Evolutionary conservation across 2,888 invertebrate species (phyloP).

Genomic region (Drosophila mayaguana): DNA sequence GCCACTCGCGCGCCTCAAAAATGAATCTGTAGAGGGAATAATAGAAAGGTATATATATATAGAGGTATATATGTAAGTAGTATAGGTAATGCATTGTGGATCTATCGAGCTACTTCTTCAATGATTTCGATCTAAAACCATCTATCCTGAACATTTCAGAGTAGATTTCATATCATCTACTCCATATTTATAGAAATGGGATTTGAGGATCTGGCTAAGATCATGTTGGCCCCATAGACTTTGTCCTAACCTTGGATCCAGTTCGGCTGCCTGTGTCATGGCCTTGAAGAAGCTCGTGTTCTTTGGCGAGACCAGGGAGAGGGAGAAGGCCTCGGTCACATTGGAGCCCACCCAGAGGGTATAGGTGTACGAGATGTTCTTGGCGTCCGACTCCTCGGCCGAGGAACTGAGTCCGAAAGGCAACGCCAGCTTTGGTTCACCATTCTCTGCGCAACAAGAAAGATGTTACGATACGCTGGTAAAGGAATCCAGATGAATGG

Average conservation of each 20-base stretch:
- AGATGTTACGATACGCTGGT: background rate
- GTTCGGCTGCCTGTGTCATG: conserved; percentile 94
- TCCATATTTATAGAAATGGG: too few species aligned
- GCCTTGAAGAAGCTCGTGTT: conserved; percentile 89
- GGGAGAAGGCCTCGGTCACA: conserved; percentile 92
- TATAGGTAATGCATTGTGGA: too few species aligned
- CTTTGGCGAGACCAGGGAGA: conserved; percentile 90
- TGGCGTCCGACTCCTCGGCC: conserved; percentile 84
- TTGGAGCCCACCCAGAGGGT: conserved; percentile 95
- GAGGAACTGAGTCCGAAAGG: conserved; percentile 84
- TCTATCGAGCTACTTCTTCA: too few species aligned
- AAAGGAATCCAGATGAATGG: background rate
- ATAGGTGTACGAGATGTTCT: conserved; percentile 92
- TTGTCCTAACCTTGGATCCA: conserved; percentile 87
- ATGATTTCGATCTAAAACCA: too few species aligned
- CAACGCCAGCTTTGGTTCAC: conserved; percentile 84
- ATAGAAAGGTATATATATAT: background rate
- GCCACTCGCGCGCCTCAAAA: conserved; percentile 95
- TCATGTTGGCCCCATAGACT: background rate
- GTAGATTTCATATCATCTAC: too few species aligned
- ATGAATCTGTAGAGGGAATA: conserved; percentile 86
- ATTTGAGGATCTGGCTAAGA: too few species aligned
- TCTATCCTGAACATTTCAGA: too few species aligned
- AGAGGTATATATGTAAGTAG: too few species aligned
- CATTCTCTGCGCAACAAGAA: conserved; percentile 78